Conservation (phyloP, 2,888 invertebrate species). For the Galerucella calmariensis region DNA sequence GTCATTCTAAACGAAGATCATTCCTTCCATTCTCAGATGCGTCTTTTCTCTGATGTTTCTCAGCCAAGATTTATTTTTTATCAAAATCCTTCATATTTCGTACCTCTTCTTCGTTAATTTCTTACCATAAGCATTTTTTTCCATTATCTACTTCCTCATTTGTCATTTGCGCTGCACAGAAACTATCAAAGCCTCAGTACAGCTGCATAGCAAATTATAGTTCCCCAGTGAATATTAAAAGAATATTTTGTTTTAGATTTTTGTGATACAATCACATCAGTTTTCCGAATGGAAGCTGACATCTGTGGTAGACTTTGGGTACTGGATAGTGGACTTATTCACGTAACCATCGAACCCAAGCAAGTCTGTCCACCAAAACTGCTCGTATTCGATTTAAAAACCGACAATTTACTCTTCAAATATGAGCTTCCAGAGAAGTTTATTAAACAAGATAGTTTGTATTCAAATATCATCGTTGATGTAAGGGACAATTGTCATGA, state of each 20-base stretch:
- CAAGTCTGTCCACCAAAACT: slow-evolving; percentile 81
- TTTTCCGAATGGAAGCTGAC: slow-evolving; percentile 80
- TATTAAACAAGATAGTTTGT: slow-evolving; percentile 75
- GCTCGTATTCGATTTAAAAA: slow-evolving; percentile 76
- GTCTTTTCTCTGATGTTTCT: too few relatives aligned
- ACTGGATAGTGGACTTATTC: slow-evolving; percentile 81
- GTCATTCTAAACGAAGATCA: too few relatives aligned
- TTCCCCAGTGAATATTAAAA: too few relatives aligned
- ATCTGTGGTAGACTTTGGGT: slow-evolving; percentile 83
- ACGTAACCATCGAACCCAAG: slow-evolving; percentile 74
- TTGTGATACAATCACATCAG: slow-evolving; percentile 79
- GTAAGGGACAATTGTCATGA: slow-evolving; percentile 70
- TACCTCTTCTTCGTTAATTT: too few relatives aligned
- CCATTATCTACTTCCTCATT: too few relatives aligned
- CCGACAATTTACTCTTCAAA: slow-evolving; percentile 68
- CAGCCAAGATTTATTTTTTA: too few relatives aligned
- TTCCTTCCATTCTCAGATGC: too few relatives aligned
- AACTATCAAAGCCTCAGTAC: too few relatives aligned
- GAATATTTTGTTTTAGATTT: slow-evolving; percentile 60
- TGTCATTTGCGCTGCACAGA: too few relatives aligned
- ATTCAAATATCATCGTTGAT: slow-evolving; percentile 76
- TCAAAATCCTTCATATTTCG: too few relatives aligned
- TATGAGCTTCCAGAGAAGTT: slow-evolving; percentile 75
- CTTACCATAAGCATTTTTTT: too few relatives aligned
- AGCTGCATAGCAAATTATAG: too few relatives aligned